Conservation (phyloP, 2,888 invertebrate genomes). For the Eulithis testata region DNA sequence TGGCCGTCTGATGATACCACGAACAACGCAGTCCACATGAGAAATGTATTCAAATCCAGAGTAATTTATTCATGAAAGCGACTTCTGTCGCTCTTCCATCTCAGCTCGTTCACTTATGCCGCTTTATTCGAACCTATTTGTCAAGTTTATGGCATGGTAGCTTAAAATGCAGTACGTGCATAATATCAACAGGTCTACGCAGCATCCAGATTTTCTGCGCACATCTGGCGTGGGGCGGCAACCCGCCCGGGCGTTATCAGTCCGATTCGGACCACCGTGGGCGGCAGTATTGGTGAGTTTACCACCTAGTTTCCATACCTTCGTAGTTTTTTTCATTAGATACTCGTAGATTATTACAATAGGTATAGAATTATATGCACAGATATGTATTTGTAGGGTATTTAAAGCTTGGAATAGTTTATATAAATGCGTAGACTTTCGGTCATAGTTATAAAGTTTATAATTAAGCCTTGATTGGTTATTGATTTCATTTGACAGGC, state of each 20-base stretch:
- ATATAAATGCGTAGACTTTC: background rate
- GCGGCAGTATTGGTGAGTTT: slow-evolving; percentile 61
- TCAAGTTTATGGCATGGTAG: background rate
- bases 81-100: no score
- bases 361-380: background rate
- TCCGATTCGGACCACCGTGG: slow-evolving; percentile 59
- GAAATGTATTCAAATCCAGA: no score
- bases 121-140: no score
- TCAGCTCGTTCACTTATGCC: no score
- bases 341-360: background rate
- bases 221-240: slow-evolving; percentile 42
- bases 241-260: slow-evolving; percentile 54
- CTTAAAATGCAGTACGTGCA: slow-evolving; percentile 20
- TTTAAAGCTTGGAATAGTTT: background rate
- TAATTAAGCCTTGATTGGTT: slow-evolving; percentile 5
- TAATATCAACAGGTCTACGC: slow-evolving; percentile 39
- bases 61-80: no score
- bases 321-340: background rate
- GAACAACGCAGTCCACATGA: no score
- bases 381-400: background rate
- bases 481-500: slow-evolving; percentile 7
- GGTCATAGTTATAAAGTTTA: background rate
- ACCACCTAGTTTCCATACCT: slow-evolving; percentile 7
- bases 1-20: no score
- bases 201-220: slow-evolving; percentile 39